phyloP scores from a whole-genome alignment of 2,888 invertebrate species.

The Ennomos fuscantarius region DNA sequence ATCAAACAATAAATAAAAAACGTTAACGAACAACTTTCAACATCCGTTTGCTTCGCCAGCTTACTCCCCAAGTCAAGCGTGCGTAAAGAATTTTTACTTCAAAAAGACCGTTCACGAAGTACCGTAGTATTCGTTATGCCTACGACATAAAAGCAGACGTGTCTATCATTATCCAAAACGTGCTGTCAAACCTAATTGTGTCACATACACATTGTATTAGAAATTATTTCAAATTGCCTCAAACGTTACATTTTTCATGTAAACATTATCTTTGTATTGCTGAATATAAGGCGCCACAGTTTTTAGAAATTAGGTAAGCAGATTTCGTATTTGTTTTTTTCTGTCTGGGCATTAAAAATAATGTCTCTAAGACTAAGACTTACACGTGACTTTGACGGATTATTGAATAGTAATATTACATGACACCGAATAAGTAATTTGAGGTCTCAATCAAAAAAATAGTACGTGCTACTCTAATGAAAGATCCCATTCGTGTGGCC shows the following conservation, averaged over 20 bases:
- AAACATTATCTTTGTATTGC: constrained; percentile 31
- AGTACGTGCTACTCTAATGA: no score
- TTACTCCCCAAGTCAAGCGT: no score
- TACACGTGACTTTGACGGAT: no score
- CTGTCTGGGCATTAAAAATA: neutral
- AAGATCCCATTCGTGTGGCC: no score
- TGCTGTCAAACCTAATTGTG: constrained; percentile 22
- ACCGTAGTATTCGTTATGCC: neutral
- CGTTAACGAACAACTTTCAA: no score
- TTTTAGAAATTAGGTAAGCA: constrained; percentile 18
- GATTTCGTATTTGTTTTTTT: neutral
- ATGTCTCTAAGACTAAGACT: neutral
- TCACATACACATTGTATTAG: constrained; percentile 27
- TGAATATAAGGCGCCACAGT: constrained; percentile 20
- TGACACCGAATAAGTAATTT: neutral
- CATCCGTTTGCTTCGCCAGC: no score
- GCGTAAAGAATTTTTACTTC: no score
- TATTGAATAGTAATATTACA: no score
- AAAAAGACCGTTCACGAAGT: neutral
- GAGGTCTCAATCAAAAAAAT: neutral
- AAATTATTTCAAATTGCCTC: constrained; percentile 27
- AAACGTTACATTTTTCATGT: constrained; percentile 24
- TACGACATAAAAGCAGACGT: constrained; percentile 7
- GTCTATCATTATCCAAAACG: constrained; percentile 3
- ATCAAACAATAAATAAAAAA: no score